Evolutionary conservation across 37 sponge, comb jelly and placozoan species (phyloP).

Genomic region (Eunapius fragilis): DNA sequence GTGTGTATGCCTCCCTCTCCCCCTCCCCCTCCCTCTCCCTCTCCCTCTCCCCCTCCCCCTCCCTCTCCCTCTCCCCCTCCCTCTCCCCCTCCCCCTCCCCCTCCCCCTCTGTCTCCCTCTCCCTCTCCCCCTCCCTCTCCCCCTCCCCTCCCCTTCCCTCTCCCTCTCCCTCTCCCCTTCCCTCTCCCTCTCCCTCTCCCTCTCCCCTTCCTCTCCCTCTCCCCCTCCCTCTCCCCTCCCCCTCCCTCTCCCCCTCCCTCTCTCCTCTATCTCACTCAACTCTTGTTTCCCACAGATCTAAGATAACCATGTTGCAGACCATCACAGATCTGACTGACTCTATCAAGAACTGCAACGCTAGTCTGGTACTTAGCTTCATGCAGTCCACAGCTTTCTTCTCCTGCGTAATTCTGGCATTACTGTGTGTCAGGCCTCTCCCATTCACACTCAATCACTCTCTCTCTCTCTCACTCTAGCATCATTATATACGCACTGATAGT

Average conservation of each 20-base stretch:
- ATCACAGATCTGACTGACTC: conserved; percentile 29
- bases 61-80: too few species aligned
- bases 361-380: conserved; percentile 57
- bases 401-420: conserved; percentile 56
- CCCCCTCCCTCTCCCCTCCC: too few species aligned
- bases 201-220: too few species aligned
- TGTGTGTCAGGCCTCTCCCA: conserved; percentile 42
- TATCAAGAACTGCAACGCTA: conserved; percentile 41
- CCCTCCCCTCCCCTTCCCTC: background rate
- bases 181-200: too few species aligned
- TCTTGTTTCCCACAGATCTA: conserved; percentile 11
- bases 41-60: too few species aligned
- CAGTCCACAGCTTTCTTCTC: conserved; percentile 66
- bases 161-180: too few species aligned
- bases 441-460: background rate
- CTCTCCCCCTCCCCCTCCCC: too few species aligned
- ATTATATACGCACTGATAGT: conserved; percentile 53
- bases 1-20: too few species aligned
- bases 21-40: too few species aligned
- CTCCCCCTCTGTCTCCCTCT: too few species aligned
- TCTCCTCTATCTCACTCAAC: background rate
- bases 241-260: too few species aligned
- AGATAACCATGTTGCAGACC: conserved; percentile 16
- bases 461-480: conserved; percentile 31
- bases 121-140: too few species aligned